These are phyloP conservation scores for Aldabrachelys gigantea DNA, from an alignment of 2,113 vertebrate species.

Conservation along the genomic window DNA sequence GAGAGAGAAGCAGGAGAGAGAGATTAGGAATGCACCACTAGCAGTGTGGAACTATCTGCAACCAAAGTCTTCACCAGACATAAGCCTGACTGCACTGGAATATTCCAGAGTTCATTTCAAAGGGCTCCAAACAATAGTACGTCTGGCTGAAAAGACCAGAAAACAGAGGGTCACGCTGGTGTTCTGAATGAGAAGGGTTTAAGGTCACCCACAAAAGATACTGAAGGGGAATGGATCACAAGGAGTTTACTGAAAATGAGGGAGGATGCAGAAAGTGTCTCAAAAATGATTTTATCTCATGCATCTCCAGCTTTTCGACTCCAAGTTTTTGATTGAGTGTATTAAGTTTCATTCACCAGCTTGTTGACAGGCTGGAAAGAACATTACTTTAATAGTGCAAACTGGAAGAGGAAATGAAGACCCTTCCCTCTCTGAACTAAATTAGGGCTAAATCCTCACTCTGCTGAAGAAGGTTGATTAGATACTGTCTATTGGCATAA, in stretches of 20 bases:
- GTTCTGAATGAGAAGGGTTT: not conserved
- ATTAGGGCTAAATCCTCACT: not conserved
- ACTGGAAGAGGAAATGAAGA: not conserved
- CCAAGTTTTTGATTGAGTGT: not conserved
- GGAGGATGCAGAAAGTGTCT: not conserved
- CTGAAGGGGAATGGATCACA: not conserved
- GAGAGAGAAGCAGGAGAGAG: not conserved
- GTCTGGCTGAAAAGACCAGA: not conserved
- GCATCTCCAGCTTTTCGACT: not conserved
- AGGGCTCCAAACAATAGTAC: not conserved
- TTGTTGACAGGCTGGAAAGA: not conserved
- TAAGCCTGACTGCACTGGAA: not conserved
- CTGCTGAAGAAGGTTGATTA: not conserved
- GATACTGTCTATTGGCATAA: rapidly evolving
- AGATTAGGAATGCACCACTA: not conserved
- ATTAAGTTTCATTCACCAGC: not conserved
- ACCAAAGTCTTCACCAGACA: not conserved
- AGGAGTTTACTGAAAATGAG: not conserved
- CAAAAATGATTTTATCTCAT: not conserved
- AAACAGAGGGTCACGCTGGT: not conserved
- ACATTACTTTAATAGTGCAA: not conserved
- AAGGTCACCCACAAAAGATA: not conserved
- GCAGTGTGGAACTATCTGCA: not conserved
- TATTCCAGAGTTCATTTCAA: not conserved
- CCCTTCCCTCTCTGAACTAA: not conserved